A percentile compares a stretch with the other conserved stretches of the same genome.
Conservation (phyloP, 2,113 vertebrate species). For the Piaya cayana region DNA sequence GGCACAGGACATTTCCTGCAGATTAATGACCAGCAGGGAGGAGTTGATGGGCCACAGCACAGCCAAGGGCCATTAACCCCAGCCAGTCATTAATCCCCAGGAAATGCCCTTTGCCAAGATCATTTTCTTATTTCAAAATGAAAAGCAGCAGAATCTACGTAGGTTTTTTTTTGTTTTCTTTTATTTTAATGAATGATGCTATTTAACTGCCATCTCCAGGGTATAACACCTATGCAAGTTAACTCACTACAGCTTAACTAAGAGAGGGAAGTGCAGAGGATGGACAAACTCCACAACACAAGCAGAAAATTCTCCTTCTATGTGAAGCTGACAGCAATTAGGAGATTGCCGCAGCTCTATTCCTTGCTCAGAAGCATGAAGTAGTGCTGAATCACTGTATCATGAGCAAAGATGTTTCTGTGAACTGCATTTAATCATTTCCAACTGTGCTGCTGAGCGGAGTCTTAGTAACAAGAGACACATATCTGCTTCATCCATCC, state of each 20-base stretch:
- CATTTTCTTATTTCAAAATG: conserved; percentile 56
- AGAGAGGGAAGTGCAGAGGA: background rate
- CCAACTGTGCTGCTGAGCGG: background rate
- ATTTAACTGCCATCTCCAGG: background rate
- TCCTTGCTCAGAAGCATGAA: background rate
- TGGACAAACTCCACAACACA: background rate
- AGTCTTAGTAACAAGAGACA: background rate
- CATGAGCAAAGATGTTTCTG: background rate
- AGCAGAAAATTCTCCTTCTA: background rate
- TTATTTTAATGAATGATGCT: conserved; percentile 27
- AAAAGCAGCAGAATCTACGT: conserved; percentile 17
- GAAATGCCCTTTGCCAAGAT: conserved; percentile 49
- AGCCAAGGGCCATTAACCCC: conserved; percentile 62
- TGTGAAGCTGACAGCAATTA: background rate
- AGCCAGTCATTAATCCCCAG: conserved; percentile 60
- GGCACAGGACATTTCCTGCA: conserved; percentile 52
- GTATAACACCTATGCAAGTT: background rate
- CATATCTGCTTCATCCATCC: fast-evolving
- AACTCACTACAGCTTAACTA: background rate
- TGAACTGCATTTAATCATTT: background rate
- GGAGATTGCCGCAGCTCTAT: background rate
- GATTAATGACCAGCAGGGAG: conserved; percentile 69
- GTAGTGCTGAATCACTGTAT: background rate
- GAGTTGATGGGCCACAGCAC: background rate
- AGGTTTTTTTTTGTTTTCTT: background rate